Conservation (phyloP, 2,113 vertebrate species). For the Lynx canadensis region DNA sequence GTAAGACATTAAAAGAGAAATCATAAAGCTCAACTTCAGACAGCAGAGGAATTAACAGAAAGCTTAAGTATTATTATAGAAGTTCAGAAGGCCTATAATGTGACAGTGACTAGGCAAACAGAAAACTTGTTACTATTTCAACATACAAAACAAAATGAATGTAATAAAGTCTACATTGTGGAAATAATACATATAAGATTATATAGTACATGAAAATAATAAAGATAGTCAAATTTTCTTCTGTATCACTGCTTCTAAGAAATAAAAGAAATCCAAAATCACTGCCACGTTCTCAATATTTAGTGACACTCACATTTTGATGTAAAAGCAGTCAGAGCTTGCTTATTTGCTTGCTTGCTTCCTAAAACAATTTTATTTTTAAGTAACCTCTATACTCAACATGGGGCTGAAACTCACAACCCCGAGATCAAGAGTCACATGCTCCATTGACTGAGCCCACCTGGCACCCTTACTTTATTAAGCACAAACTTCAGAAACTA, state of each 20-base stretch:
- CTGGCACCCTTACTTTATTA: not conserved
- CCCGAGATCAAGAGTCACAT: not conserved
- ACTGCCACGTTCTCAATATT: not conserved
- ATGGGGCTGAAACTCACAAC: not conserved
- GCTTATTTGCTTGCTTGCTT: not conserved
- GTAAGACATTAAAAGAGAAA: constrained; percentile 2
- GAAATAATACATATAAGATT: not conserved
- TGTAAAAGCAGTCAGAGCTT: not conserved
- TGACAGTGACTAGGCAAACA: not conserved
- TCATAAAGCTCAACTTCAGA: constrained; percentile 29
- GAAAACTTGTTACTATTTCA: not conserved
- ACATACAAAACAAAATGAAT: constrained; percentile 3
- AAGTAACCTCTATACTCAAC: not conserved
- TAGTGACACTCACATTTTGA: not conserved
- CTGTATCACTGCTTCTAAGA: not conserved
- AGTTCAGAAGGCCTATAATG: not conserved
- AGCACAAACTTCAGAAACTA: not conserved
- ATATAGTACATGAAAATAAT: not conserved
- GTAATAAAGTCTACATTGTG: not conserved
- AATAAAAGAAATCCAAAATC: not conserved
- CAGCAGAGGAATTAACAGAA: not conserved
- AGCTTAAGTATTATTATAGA: not conserved
- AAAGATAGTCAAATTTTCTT: not conserved
- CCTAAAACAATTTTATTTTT: not conserved
- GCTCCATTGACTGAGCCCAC: not conserved